Evolutionary conservation across 53 echinoderm and acorn worm genomes (phyloP), one percentile per base, ranked within the genome.

Genomic region (Luidia sarsii): DNA sequence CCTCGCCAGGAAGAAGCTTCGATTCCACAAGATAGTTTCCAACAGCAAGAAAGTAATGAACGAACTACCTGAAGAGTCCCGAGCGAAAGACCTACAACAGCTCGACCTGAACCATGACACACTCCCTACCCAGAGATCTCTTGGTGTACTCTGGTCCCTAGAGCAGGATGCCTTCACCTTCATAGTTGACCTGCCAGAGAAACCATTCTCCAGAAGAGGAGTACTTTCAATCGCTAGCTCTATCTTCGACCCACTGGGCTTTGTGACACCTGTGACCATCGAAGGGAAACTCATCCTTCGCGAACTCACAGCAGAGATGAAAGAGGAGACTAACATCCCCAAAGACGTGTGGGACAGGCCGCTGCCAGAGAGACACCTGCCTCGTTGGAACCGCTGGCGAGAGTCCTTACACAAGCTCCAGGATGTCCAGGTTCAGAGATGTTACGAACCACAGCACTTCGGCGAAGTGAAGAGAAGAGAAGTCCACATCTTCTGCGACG

Each of bases 201-300:
- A 55, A 36, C 82, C 82, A 22, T 82, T 68, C 27, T 82, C 69
- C 53, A 55, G 82, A 57, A 61, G 79, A 46, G 79, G 79, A 79
- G 79, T 79, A 6, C 21, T 79, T 2, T 79, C 79, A 2, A 39
- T 79, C 3, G 60, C 75, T 7, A 74, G 75, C 38, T 74, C 63
- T 3, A 19, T 63, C 14, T 20, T 49, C 29, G 82, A 82, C 35
- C 56, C 55, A 1, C 29, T 82, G 30, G 82, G 82, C 25, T 27
- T 82, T 11, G 13, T 68, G 9, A 46, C 82, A 35, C 82, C 68
- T 2, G 69, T 82, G 5, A 52, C 82, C 69, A 68, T 82, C 3
- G 69, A 82, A 55, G 82, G 82, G 1, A 82, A 82, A 55, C 11
- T 82, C 54, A 60, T 82, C 21, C 82, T 68, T 8, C 53, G 82